Base-by-base conservation (phyloP, 2,797 vertebrate species). In the Fistularia commersonii region DNA sequence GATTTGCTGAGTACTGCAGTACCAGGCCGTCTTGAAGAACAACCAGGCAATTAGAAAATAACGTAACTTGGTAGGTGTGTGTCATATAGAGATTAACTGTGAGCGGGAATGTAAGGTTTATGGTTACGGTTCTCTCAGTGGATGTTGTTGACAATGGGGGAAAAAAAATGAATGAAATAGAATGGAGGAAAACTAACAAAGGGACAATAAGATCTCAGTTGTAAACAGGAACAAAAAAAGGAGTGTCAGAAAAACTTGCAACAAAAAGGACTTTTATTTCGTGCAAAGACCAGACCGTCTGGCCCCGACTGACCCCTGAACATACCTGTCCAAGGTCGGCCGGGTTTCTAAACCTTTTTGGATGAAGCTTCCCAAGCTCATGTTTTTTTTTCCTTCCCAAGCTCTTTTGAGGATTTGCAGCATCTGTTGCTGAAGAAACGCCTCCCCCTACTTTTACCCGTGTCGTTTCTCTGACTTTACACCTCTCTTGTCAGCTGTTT, bases 401-500 rank as follows among this genome's bases (percentile, higher is more conserved):
- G 11, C 9, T 39, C 38, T 12, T 6, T 48, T 9, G 10, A 35
- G 37, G 6, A 11, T 15, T 48, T 9, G 13, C 46, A 11, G 9
- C 3, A 15, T 5, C 10, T 12, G 11, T 35, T 48, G 33, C 36
- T 10, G 34, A 35, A n/a, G 10, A 41, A 41, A 8, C 10, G 39
- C 11, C 13, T 41, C 50, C 36, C 6, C 8, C 23, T 15, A 0
- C 13, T 1, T 52, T 64, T 51, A 32, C 3, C 15, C 44, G 14
- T 11, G n/a, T 40, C 59, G n/a, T 45, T 43, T 37, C 5, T 60
- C 42, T 64, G 23, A 23, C 23, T 23, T 23, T 23, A 23, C 3
- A 36, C 13, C 7, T 6, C 64, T 8, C 50, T 14, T 47, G 41
- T 64, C 38, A 42, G 57, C 57, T 45, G 34, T 75, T 57, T 71